These are phyloP conservation scores for Erebia aethiops DNA, from an alignment of 2,888 invertebrate species.

Conservation along the genomic window DNA sequence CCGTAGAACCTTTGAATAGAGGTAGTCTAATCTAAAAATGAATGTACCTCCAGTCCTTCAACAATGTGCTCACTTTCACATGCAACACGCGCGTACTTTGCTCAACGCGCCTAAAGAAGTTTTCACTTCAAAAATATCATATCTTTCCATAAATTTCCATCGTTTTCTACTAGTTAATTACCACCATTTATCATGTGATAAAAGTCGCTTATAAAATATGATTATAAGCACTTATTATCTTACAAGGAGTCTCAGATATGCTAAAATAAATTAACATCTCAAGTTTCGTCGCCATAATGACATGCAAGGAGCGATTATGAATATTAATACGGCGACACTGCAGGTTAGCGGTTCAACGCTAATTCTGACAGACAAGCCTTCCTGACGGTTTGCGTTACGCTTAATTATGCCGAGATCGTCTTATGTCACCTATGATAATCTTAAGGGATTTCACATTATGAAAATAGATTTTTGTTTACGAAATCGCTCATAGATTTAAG, in stretches of 20 bases:
- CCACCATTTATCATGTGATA: background rate
- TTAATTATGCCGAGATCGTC: constrained; percentile 25
- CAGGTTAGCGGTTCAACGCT: constrained; percentile 67
- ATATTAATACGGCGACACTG: constrained; percentile 75
- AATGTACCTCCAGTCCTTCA: no score
- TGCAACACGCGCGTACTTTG: no score
- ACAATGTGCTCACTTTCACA: no score
- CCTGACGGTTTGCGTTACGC: constrained; percentile 39
- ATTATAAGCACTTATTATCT: constrained; percentile 24
- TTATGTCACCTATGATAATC: constrained; percentile 12
- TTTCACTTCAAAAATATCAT: no score
- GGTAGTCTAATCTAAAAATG: no score
- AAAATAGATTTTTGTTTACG: background rate
- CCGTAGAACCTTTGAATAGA: no score
- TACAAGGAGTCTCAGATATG: constrained; percentile 42
- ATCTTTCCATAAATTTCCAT: no score
- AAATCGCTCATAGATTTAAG: no score
- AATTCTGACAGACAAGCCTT: constrained; percentile 70
- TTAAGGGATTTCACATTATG: background rate
- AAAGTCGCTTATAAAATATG: background rate
- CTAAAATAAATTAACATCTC: constrained; percentile 56
- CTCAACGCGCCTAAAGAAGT: no score
- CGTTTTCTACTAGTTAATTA: no score
- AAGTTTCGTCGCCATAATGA: constrained; percentile 49
- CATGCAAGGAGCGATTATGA: constrained; percentile 59